Percentiles rank a stretch among this genome's conserved stretches.
These are phyloP conservation scores for Rhineura floridana DNA, from an alignment of 2,113 vertebrate species.

Conservation along the genomic window DNA sequence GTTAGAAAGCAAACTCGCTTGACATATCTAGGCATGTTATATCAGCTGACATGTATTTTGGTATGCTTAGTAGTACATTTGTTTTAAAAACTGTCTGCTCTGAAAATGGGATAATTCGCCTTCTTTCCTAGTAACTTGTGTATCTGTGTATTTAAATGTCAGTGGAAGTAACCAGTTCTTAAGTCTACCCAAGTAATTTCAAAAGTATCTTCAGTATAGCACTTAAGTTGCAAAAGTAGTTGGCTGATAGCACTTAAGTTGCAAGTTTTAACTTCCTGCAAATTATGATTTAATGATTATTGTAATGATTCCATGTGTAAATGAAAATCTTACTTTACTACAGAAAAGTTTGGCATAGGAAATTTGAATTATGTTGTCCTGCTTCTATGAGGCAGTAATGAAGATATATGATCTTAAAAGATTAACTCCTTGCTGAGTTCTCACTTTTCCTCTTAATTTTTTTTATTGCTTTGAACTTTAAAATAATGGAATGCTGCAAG, in stretches of 20 bases:
- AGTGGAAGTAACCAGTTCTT: constrained; percentile 15
- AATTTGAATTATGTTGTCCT: neutral
- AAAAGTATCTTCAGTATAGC: neutral
- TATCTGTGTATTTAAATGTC: neutral
- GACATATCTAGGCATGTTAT: neutral
- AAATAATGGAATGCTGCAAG: constrained; percentile 31
- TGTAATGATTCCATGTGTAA: neutral
- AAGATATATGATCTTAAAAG: constrained; percentile 26
- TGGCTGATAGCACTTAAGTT: neutral
- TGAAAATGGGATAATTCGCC: constrained; percentile 3
- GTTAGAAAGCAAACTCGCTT: neutral
- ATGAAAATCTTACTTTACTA: neutral
- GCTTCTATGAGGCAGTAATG: constrained; percentile 23
- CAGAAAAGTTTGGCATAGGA: neutral
- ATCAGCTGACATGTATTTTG: constrained; percentile 24
- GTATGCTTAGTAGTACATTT: constrained; percentile 22
- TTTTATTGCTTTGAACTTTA: neutral
- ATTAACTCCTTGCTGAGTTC: neutral
- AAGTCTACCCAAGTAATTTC: neutral
- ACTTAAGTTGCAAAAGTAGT: no score
- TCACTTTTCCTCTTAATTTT: constrained; percentile 10
- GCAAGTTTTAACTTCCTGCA: neutral
- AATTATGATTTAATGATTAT: neutral
- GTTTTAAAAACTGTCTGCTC: neutral
- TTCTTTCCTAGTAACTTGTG: constrained; percentile 3